Evolutionary conservation across 2,888 invertebrate genomes (phyloP), one percentile per base, ranked within the genome.

Genomic region (Xylophagus ater): DNA sequence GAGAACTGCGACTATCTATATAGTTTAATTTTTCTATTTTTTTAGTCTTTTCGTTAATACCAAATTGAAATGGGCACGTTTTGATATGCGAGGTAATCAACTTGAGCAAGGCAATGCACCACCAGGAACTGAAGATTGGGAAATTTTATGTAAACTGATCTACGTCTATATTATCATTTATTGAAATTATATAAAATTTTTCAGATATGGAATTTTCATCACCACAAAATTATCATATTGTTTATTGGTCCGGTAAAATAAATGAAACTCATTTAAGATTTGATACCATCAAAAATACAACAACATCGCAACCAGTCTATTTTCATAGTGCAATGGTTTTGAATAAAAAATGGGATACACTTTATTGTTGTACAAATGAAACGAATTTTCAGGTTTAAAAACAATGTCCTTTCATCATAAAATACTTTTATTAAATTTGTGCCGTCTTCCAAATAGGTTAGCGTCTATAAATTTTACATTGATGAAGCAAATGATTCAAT

Each of bases 231-330:
- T 82, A 82, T 53, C 69, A 79, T 44, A 69, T 83, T 3, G 68
- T 82, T 10, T 81, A 82, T 60, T 89, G 89, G 89, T 80, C 79
- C 30, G 87, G 86, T 2, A 78, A 75, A 48, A 70, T 87, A 34
- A 88, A 86, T 37, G 80, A 87, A 34, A 74, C 79, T 19, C 66
- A 74, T 7, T 72, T 90, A 60, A 62, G 81, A 23, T 59, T 87
- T 39, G 73, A 78, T 48, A 77, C 76, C 45, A 68, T 70, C 37
- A 71, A 71, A 32, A 46, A 44, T 0, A 52, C 49, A 17, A 44
- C 45, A 8, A 38, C 34, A 29, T 51, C 56, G 6, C 51, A 55
- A 4, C 47, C 58, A 3, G 35, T 59, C 18, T 34, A 50, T 7
- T 58, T 63, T 36, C 60, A 53, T 37, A 65, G 60, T 47, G 84